Evolutionary conservation across 2,797 vertebrate species (phyloP).

Genomic region (Tamandua tetradactyla): DNA sequence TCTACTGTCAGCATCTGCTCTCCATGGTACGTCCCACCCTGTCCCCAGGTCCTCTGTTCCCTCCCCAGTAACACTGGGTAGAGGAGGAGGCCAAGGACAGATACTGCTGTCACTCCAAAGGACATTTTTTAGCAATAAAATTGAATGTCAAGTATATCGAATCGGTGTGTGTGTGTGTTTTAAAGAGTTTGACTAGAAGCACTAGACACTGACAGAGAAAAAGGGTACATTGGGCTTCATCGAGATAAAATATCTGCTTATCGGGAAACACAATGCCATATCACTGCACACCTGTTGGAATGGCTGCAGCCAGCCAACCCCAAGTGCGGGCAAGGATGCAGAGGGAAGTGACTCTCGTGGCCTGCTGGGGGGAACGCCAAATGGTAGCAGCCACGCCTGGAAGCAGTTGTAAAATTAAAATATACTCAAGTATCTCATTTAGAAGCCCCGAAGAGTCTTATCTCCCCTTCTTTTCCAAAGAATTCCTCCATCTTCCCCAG

Average conservation of each 20-base stretch:
- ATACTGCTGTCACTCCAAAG: neutral
- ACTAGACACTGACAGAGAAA: neutral
- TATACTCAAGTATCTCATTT: neutral
- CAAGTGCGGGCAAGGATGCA: no score
- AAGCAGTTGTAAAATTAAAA: no score
- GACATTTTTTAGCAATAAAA: conserved; percentile 45
- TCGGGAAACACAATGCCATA: neutral
- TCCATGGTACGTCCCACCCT: rapidly evolving
- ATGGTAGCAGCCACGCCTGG: neutral
- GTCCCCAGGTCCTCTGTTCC: neutral
- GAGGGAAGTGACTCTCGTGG: neutral
- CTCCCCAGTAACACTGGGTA: neutral
- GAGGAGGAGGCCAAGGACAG: neutral
- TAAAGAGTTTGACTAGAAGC: neutral
- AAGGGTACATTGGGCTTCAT: neutral
- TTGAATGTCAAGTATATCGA: neutral
- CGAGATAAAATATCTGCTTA: neutral
- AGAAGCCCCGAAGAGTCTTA: neutral
- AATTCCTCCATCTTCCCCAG: neutral
- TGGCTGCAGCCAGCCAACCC: neutral
- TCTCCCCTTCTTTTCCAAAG: neutral
- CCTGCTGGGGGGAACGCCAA: neutral
- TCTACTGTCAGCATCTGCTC: neutral
- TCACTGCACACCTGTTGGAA: neutral
- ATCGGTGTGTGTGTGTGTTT: neutral